Evolutionary conservation across 2,888 invertebrate species (phyloP), one percentile per base, ranked within the genome.

Genomic region (Himalopsyche tibetana): DNA sequence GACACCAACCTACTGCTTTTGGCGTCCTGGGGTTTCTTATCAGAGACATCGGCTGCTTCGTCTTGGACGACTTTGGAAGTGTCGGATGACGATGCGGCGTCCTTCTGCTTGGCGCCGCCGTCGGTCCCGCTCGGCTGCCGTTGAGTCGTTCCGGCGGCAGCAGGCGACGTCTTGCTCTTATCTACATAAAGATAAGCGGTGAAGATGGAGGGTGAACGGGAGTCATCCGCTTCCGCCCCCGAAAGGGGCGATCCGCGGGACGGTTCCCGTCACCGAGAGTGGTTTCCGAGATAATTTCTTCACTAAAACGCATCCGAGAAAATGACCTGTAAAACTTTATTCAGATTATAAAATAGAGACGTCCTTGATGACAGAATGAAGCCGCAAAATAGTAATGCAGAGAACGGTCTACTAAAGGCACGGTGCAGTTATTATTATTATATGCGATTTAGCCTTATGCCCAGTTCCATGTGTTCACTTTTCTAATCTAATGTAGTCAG

Each of bases 181-280:
- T 84, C 83, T 85, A 83, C 83, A 85, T 82, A 81, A 83, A 83
- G 84, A 83, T 82, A 85, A 85, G 81, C 56, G 83, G 69, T 36
- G 38, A 36, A 15, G 55, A 38, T 36, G 55, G 17, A 80, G 90
- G 90, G 88, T 90, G 89, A 90, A 90, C 91, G 89, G 90, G 90
- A 80, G 90, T 90, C 88, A 90, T 90, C 92, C 56, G 80, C 82
- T 56, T n/a, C 28, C 38, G 80, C 55, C 79, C 84, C 42, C 19
- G 80, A 84, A 55, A 40, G 56, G 92, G 92, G 91, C 91, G 92
- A 93, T 92, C 91, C 89, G 19, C 80, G 89, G 89, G 90, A 88
- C 92, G 92, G 92, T 92, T 74, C 36, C 90, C 90, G 92, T 92
- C 90, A 90, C 91, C 90, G 92, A 82, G 84, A 40, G 51, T 42